phyloP scores from a whole-genome alignment of 2,113 vertebrate species.

The Campylomormyrus tamandua region DNA sequence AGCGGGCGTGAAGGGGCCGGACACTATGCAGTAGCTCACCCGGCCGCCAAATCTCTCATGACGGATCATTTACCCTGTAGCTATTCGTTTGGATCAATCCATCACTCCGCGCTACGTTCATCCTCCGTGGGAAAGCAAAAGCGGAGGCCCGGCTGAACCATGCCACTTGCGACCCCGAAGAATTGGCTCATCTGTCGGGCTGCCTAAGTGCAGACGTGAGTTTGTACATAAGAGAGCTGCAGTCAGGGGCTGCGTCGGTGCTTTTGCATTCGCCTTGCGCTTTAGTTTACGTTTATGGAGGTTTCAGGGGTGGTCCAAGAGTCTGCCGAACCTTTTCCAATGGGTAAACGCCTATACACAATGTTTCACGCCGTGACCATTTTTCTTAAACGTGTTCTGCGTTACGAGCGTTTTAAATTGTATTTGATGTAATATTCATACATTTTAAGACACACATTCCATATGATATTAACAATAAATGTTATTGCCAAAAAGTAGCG shows the following conservation, averaged over 20 bases:
- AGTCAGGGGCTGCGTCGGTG: background rate
- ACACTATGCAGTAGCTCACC: background rate
- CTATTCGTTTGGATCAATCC: background rate
- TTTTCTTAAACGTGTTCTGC: background rate
- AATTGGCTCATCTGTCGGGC: background rate
- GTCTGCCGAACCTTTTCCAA: background rate
- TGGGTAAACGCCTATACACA: background rate
- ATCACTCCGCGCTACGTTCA: background rate
- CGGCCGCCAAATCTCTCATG: background rate
- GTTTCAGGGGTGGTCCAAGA: background rate
- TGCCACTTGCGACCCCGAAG: background rate
- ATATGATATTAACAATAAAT: slow-evolving; percentile 6
- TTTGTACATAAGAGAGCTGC: background rate
- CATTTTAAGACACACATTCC: slow-evolving; percentile 17
- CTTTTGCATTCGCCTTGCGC: background rate
- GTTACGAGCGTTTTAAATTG: background rate
- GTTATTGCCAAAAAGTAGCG: background rate
- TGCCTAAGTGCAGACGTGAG: background rate
- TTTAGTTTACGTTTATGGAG: background rate
- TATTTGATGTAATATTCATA: slow-evolving; percentile 16
- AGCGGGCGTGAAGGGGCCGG: background rate
- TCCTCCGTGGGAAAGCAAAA: background rate
- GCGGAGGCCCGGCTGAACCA: background rate
- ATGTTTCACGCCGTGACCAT: background rate
- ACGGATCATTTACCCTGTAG: background rate